phyloP scores from a whole-genome alignment of 2,888 invertebrate genomes.

The Limnephilus marmoratus region DNA sequence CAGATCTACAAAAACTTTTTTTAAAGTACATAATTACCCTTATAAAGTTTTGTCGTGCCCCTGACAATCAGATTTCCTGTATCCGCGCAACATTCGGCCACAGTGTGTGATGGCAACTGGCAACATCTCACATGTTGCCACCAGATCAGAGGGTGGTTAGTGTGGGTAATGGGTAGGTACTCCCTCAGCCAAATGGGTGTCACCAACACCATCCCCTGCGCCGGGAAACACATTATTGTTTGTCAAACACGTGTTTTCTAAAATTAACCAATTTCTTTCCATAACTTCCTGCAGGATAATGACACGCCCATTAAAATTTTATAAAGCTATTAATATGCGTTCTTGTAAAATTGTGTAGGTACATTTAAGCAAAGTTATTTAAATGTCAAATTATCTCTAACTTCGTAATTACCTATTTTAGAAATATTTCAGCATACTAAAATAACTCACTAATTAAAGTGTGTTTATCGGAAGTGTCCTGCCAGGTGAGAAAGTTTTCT shows the following conservation, averaged over 20 bases:
- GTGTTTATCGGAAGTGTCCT: no score
- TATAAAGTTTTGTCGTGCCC: background rate
- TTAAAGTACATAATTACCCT: background rate
- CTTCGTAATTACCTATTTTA: background rate
- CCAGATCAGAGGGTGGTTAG: background rate
- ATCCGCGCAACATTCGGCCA: conserved; percentile 11
- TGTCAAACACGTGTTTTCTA: conserved; percentile 62
- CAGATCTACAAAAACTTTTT: background rate
- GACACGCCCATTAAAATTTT: conserved; percentile 35
- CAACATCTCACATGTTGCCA: conserved; percentile 17
- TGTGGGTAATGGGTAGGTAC: background rate
- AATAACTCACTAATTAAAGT: no score
- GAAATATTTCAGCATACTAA: background rate
- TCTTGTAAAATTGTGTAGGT: background rate
- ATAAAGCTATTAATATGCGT: conserved; percentile 15
- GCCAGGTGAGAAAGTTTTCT: no score
- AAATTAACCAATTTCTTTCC: conserved; percentile 57
- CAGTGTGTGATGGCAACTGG: background rate
- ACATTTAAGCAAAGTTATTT: background rate
- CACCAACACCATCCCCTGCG: background rate
- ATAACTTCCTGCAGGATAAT: conserved; percentile 51
- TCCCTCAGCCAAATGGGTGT: background rate
- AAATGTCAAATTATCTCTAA: background rate
- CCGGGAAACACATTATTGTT: conserved; percentile 47
- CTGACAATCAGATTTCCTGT: conserved; percentile 37